Base-by-base conservation (phyloP, 1,140 invertebrate species). In the Trichogramma pretiosum region DNA sequence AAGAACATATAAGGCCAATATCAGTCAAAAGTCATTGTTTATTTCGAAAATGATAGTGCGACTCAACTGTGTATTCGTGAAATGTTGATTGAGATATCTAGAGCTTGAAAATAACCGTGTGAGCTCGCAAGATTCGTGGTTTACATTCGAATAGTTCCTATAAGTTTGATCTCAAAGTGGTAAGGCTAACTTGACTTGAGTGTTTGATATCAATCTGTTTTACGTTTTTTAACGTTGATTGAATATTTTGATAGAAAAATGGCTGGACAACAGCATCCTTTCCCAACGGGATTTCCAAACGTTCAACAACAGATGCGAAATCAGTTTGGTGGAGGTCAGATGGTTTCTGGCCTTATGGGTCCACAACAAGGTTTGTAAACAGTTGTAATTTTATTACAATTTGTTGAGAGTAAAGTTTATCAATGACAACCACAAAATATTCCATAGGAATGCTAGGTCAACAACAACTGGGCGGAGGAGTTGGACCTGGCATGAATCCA, bases 231-330 rank as follows among this genome's bases (percentile, higher is more conserved):
- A n/a, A n/a, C n/a, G n/a, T n/a, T n/a, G n/a, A n/a, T n/a, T n/a
- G n/a, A n/a, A n/a, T 19, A 45, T 40, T 30, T 28, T 34, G 14
- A 24, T 33, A 24, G 24, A 40, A 59, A 50, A 41, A 79, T 79
- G 78, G 69, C 77, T 38, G 77, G 74, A 13, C 75, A 77, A 47
- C 74, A 74, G 43, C 77, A 79, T 67, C 72, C 73, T 38, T 80
- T 76, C 50, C 72, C 76, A 53, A 67, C 74, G 47, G 73, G 74
- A 26, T 74, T 78, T 52, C 72, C 74, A 46, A 77, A 70, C 60
- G 55, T 71, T 9, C 77, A 77, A 53, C 74, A 76, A 63, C 64
- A 63, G 26, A 74, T 78, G 67, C 63, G 76, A 36, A 72, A 59
- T 50, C 76, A 78, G 53, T 79, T 78, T 65, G 76, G 69, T 13